Evolutionary conservation across 1,140 invertebrate genomes (phyloP), one percentile per base, ranked within the genome.

Genomic region (Delia radicum): DNA sequence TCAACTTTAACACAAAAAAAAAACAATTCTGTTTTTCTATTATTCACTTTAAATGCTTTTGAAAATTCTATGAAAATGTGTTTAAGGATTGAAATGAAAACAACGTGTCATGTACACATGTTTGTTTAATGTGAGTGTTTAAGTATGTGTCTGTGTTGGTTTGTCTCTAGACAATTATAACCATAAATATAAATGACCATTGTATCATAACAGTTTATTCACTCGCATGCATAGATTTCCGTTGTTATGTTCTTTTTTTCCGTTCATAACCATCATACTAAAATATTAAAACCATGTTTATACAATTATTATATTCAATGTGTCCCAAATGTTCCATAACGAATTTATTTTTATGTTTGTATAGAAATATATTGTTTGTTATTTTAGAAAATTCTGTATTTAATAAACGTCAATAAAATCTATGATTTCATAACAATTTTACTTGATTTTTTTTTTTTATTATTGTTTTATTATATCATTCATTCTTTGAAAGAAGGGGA

Each of bases 101-200:
- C n/a, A 42, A 42, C 3, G 37, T 42, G 37, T 42, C 37, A 42
- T 42, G 37, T 33, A 42, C 37, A 21, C 8, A 8, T 55, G 5
- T 24, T 10, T 55, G 18, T 55, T n/a, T 5, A 21, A 55, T 55
- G 46, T 55, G n/a, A 0, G 46, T 55, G n/a, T 55, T 48, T 15
- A 48, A 48, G n/a, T 48, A 48, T 12, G n/a, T 55, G 18, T 55
- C 48, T 55, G 8, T 55, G 48, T 55, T 55, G 18, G 48, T 55
- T 55, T 55, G 24, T 55, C 48, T 55, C 48, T 55, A 55, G 48
- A 55, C 48, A 55, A 55, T 55, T 55, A 55, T 55, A 55, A 55
- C 24, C 48, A 55, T 55, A 55, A 55, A 55, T 55, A 55, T 55
- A 55, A 55, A 55, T 55, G 48, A 55, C 48, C 48, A 18, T 21